Evolutionary conservation across 2,113 vertebrate species (phyloP).

Genomic region (Capreolus pygargus): DNA sequence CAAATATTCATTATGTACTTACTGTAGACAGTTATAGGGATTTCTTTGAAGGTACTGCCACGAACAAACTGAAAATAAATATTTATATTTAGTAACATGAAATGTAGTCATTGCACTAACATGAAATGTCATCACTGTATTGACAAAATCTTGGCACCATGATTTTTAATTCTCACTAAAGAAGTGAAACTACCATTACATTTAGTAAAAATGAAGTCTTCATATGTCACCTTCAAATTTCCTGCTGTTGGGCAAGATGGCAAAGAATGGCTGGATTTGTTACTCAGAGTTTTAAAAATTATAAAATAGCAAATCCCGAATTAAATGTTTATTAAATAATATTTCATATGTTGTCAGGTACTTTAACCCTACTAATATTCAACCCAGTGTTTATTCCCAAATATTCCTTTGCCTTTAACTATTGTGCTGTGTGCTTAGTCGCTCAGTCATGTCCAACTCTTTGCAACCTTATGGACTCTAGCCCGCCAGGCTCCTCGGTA

Average conservation of each 20-base stretch:
- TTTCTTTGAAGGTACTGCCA: constrained; percentile 93
- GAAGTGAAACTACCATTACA: neutral
- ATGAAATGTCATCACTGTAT: neutral
- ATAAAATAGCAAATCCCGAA: neutral
- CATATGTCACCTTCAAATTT: neutral
- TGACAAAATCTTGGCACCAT: neutral
- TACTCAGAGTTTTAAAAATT: neutral
- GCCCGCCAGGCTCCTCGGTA: neutral
- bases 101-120: neutral
- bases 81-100: constrained; percentile 25
- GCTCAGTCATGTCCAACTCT: neutral
- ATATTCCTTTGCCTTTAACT: neutral
- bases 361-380: neutral
- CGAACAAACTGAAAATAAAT: constrained; percentile 86
- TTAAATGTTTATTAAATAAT: neutral
- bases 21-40: constrained; percentile 93
- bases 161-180: neutral
- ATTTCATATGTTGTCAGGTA: neutral
- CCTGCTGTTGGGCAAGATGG: neutral
- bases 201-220: neutral
- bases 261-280: neutral
- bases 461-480: neutral
- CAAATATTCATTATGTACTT: constrained; percentile 80
- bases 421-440: neutral
- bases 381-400: neutral